phyloP scores from a whole-genome alignment of 2,888 invertebrate genomes.

The Sarcophaga rosellei region DNA sequence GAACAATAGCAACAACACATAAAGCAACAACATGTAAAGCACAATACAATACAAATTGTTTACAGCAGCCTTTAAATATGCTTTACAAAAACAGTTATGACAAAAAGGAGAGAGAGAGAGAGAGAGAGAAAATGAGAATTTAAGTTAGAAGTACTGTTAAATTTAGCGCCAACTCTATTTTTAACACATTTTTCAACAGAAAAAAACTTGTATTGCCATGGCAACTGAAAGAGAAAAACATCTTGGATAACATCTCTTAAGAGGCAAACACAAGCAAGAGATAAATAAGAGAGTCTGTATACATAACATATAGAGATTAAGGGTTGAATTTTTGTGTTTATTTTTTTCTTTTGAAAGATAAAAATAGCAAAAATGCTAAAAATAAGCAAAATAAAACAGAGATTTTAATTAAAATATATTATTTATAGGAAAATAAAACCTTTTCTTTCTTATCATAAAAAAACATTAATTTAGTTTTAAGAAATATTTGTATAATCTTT shows the following conservation, averaged over 20 bases:
- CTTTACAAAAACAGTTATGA: neutral
- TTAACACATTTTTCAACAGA: neutral
- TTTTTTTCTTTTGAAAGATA: neutral
- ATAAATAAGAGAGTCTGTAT: neutral
- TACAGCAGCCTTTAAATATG: constrained; percentile 25
- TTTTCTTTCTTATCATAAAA: neutral
- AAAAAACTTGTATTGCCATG: neutral
- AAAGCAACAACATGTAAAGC: neutral
- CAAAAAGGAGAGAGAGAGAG: neutral
- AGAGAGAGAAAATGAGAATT: neutral
- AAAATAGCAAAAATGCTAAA: neutral
- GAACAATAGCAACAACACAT: neutral
- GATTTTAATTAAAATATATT: neutral
- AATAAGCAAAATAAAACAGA: neutral
- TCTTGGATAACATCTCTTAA: neutral
- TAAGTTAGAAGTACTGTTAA: neutral
- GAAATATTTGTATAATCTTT: neutral
- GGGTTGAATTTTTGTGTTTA: neutral
- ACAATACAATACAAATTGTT: neutral
- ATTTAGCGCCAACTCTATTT: neutral
- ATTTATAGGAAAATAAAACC: too few relatives aligned
- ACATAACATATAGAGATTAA: neutral
- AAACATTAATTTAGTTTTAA: neutral
- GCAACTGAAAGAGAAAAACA: neutral
- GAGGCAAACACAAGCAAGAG: neutral